Evolutionary conservation across 2,113 vertebrate species (phyloP).

Genomic region (Aphyosemion australe): DNA sequence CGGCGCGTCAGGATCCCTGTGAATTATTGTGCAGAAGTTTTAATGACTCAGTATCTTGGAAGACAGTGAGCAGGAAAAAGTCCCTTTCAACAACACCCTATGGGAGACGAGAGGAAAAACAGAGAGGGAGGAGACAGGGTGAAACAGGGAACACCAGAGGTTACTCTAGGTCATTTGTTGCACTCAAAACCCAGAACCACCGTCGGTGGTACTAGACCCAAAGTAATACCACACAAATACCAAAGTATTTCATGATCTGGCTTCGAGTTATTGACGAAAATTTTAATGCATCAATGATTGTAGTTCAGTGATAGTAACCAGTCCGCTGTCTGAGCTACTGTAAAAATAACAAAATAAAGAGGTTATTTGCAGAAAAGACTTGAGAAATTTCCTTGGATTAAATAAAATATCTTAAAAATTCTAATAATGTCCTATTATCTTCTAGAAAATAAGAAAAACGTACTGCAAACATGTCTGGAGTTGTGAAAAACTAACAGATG

Average conservation of each 20-base stretch:
- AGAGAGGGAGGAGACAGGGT: constrained; percentile 53
- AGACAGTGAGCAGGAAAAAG: constrained; percentile 55
- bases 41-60: constrained; percentile 49
- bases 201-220: constrained; percentile 22
- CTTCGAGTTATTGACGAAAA: background rate
- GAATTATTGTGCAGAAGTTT: constrained; percentile 30
- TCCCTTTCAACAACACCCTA: constrained; percentile 64
- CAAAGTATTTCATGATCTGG: background rate
- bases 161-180: constrained; percentile 77
- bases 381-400: too few species aligned
- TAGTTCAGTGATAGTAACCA: too few species aligned
- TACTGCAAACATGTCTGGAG: too few species aligned
- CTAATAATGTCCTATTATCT: too few species aligned
- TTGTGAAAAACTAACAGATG: too few species aligned
- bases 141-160: constrained; percentile 67
- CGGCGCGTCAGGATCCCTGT: constrained; percentile 28
- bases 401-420: too few species aligned
- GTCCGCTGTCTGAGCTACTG: too few species aligned
- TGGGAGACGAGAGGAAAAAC: constrained; percentile 61
- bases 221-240: background rate
- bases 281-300: too few species aligned
- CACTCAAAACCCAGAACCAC: constrained; percentile 62
- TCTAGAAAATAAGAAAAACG: too few species aligned
- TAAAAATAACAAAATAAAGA: too few species aligned
- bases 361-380: too few species aligned